These are phyloP conservation scores for Anniella stebbinsi DNA, from an alignment of 2,797 vertebrate species.

Conservation along the genomic window DNA sequence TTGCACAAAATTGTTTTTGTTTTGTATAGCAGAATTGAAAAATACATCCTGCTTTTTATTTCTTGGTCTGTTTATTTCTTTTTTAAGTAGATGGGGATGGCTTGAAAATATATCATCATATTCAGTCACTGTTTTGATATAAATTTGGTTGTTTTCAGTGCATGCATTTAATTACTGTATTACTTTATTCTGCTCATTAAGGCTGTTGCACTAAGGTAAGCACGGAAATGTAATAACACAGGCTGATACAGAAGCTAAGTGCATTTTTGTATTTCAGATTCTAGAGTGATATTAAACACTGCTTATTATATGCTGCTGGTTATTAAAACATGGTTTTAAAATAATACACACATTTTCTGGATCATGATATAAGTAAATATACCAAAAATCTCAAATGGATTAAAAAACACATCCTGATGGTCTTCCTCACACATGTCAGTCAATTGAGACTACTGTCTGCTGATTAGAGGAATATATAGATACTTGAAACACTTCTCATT, in stretches of 20 bases:
- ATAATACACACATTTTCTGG: conserved; percentile 49
- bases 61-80: conserved; percentile 74
- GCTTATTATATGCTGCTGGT: conserved; percentile 83
- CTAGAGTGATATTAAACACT: conserved; percentile 83
- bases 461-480: not conserved
- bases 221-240: conserved; percentile 78
- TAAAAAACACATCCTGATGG: not conserved
- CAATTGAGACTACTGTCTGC: not conserved
- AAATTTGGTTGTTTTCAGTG: conserved; percentile 76
- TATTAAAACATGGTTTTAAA: conserved; percentile 80
- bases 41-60: conserved; percentile 83
- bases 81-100: conserved; percentile 74
- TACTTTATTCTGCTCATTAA: conserved; percentile 78
- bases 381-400: not conserved
- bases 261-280: conserved; percentile 81
- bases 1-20: conserved; percentile 83
- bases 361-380: conserved; percentile 26
- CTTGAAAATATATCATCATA: conserved; percentile 74
- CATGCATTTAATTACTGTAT: conserved; percentile 83
- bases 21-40: conserved; percentile 85
- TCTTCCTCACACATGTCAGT: not conserved
- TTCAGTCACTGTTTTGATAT: conserved; percentile 66
- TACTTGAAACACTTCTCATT: not conserved
- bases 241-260: conserved; percentile 72
- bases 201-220: conserved; percentile 80